A percentile compares a stretch with the other conserved stretches of the same genome.
phyloP scores from a whole-genome alignment of 1,140 invertebrate species.

The Goniozus legneri region DNA sequence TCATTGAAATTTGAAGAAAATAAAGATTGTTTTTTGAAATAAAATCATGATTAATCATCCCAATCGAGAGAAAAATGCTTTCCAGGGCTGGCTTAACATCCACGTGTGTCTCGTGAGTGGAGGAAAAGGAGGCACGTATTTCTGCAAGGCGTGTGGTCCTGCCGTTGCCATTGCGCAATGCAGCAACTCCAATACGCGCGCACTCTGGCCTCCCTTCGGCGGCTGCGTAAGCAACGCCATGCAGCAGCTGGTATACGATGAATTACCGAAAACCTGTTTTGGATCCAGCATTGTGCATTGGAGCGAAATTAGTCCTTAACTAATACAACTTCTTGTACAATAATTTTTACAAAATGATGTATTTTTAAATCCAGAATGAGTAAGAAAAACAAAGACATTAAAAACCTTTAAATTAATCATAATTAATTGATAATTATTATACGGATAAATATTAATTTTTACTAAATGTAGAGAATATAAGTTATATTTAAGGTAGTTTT shows the following conservation, averaged over 20 bases:
- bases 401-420: too few species aligned
- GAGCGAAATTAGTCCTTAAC: neutral
- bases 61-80: neutral
- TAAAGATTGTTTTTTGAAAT: slow-evolving; percentile 30
- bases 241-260: slow-evolving; percentile 6
- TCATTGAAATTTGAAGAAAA: slow-evolving; percentile 25
- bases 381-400: too few species aligned
- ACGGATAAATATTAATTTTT: too few species aligned
- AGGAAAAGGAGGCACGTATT: slow-evolving; percentile 1
- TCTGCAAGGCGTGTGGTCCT: too few species aligned
- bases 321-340: neutral
- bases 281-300: neutral
- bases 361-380: slow-evolving; percentile 2
- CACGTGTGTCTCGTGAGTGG: slow-evolving; percentile 6
- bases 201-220: neutral
- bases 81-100: neutral
- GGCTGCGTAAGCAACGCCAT: slow-evolving; percentile 4
- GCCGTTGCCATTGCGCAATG: slow-evolving; percentile 29
- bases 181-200: slow-evolving; percentile 26
- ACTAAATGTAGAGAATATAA: too few species aligned
- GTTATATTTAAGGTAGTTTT: too few species aligned
- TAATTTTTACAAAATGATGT: neutral
- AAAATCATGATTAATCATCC: neutral
- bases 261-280: neutral
- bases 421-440: too few species aligned